A percentile compares a stretch with the other conserved stretches of the same genome.
phyloP scores from a whole-genome alignment of 2,888 invertebrate species.

The Lysandra coridon region DNA sequence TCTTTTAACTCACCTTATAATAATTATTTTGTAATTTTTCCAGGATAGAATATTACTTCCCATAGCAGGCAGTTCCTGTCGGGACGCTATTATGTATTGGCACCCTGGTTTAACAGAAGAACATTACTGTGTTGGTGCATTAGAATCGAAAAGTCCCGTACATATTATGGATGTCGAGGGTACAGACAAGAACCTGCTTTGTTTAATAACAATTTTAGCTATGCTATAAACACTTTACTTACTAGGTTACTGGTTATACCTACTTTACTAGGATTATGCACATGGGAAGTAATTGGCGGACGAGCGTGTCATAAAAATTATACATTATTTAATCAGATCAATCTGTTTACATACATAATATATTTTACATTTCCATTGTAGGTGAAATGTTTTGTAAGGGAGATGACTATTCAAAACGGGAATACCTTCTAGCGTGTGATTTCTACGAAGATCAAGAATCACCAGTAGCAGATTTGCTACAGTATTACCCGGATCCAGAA shows the following conservation, averaged over 20 bases:
- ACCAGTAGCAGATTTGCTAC: slow-evolving; percentile 70
- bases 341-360: no score
- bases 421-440: slow-evolving; percentile 71
- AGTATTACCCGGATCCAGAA: slow-evolving; percentile 73
- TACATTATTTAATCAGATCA: no score
- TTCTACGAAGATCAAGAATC: slow-evolving; percentile 76
- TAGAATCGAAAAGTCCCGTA: slow-evolving; percentile 67
- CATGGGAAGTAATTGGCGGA: no score
- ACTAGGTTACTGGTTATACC: no score
- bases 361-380: slow-evolving; percentile 42
- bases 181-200: slow-evolving; percentile 39
- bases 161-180: slow-evolving; percentile 72
- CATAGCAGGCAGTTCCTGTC: slow-evolving; percentile 69
- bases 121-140: slow-evolving; percentile 73
- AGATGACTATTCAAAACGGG: slow-evolving; percentile 73
- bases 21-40: slow-evolving; percentile 27
- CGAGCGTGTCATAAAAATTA: no score
- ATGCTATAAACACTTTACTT: no score
- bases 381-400: slow-evolving; percentile 76
- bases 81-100: slow-evolving; percentile 77
- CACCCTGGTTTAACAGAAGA: slow-evolving; percentile 73
- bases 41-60: slow-evolving; percentile 72
- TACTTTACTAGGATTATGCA: no score
- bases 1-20: no score
- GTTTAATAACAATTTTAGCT: not conserved